Base-by-base conservation (phyloP, 2,888 invertebrate genomes). In the Nasonia oneida region DNA sequence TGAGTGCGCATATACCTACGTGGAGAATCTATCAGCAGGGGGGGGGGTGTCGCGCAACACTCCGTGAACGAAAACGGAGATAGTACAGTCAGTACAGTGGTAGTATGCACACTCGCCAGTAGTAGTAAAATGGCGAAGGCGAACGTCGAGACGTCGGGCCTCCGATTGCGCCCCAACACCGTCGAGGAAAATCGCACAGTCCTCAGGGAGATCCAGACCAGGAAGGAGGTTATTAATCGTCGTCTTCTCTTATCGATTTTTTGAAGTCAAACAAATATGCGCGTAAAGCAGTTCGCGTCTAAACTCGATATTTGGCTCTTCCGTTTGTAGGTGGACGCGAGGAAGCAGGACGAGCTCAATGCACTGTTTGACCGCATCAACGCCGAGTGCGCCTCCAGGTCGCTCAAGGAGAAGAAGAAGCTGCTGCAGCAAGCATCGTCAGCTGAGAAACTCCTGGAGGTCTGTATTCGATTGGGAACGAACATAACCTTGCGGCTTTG, bases 301-400 rank as follows among this genome's bases (percentile, higher is more conserved):
- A 47, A 18, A 1, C 14, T 42, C 2, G 67, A 23, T 37, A 15
- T 61, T 37, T 77, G 50, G 79, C 14, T 64, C 37, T 77, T 39
- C 57, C n/a, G 14, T n/a, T 33, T 33, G 1, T 64, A 92, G 92
- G 87, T 88, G 77, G 90, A 91, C 33, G 64, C 79, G 12, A 89
- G 89, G 74, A 88, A 78, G 53, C 86, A 87, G 15, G 88, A 90
- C 37, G 91, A 92, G 23, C 87, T 90, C n/a, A 87, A 84, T 57
- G 89, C 88, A 82, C 86, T 92, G 42, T 91, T 92, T 77, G 85
- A 77, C 12, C 89, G 89, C 75, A 88, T 92, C 18, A 92, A 92
- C 71, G 87, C 89, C 0, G 85, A 89, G 18, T 89, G 88, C 76
- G 87, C 88, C 10, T 67, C 82, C 29, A 87, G 87, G 33, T 75